These are phyloP conservation scores for Sylvietta virens DNA, from an alignment of 2,113 vertebrate genomes.

Conservation along the genomic window DNA sequence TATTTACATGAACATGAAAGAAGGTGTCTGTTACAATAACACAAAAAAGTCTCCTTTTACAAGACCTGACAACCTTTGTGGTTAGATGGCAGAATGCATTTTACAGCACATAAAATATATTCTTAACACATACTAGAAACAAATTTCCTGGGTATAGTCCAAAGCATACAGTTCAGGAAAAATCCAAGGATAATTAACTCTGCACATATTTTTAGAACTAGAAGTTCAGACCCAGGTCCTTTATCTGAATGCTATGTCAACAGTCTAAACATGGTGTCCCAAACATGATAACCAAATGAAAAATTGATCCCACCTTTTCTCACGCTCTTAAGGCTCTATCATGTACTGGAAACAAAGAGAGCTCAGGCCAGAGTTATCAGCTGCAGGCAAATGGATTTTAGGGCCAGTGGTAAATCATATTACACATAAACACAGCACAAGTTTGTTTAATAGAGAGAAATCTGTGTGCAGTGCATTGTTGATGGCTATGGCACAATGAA, in stretches of 20 bases:
- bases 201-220: background rate
- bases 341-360: background rate
- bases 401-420: background rate
- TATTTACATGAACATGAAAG: conserved; percentile 65
- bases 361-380: background rate
- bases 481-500: background rate
- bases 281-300: background rate
- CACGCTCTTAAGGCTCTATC: background rate
- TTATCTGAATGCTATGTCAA: background rate
- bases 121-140: background rate
- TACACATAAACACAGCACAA: background rate
- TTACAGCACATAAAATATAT: background rate
- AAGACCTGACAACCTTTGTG: conserved; percentile 39
- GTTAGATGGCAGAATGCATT: background rate
- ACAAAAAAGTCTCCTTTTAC: background rate
- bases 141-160: background rate
- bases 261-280: background rate
- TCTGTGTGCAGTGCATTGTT: background rate
- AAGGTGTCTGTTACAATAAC: conserved; percentile 21
- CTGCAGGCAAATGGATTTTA: background rate
- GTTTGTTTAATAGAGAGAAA: background rate
- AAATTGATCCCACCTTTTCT: background rate
- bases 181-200: background rate
- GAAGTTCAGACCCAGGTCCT: background rate
- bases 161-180: background rate